Percentiles rank a stretch among this genome's conserved stretches.
These are phyloP conservation scores for Falco cherrug DNA, from an alignment of 2,797 vertebrate species.

Conservation along the genomic window DNA sequence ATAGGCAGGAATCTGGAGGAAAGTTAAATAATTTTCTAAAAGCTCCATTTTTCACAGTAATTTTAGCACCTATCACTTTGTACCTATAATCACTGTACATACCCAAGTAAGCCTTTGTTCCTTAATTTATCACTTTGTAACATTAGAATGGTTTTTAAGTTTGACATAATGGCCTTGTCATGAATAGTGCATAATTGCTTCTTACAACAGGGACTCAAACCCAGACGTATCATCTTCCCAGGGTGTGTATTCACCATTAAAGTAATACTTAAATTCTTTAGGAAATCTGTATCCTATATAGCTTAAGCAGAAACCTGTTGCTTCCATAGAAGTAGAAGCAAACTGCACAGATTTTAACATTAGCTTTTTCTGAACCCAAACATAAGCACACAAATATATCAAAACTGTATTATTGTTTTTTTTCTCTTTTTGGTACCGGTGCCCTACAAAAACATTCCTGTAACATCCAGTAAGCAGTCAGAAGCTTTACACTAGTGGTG, in stretches of 20 bases:
- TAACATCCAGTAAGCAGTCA: background rate
- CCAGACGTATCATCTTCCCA: background rate
- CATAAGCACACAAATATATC: rapidly evolving
- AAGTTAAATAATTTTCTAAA: background rate
- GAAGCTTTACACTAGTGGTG: background rate
- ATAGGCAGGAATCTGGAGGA: background rate
- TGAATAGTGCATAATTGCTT: background rate
- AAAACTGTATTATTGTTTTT: background rate
- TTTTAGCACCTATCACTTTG: background rate
- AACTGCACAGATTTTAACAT: background rate
- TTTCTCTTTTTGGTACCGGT: rapidly evolving
- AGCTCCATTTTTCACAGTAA: background rate
- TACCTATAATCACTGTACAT: background rate
- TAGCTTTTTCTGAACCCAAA: background rate
- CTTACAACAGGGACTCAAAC: background rate
- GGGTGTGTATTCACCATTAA: background rate
- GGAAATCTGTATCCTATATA: background rate
- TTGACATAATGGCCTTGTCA: background rate
- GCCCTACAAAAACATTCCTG: background rate
- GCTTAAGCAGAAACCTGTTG: background rate
- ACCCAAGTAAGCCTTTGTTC: background rate
- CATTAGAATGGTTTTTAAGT: background rate
- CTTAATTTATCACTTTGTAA: background rate
- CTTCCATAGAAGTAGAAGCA: background rate
- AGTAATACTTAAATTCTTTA: background rate